Evolutionary conservation across 2,797 vertebrate species (phyloP).

Genomic region (Microctenopoma steveboyesi): DNA sequence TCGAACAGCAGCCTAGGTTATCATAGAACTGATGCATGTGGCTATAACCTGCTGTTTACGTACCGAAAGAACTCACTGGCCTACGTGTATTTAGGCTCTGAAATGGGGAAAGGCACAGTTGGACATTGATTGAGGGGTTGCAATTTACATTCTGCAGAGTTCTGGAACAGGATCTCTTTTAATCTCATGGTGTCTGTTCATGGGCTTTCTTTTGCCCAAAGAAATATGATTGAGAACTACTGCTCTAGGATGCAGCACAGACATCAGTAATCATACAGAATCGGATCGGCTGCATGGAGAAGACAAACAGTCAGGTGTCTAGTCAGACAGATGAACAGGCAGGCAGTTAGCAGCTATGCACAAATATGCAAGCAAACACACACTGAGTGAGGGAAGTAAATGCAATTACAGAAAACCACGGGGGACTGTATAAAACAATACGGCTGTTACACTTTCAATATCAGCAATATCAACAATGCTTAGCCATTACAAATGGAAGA

Average conservation of each 20-base stretch:
- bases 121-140: constrained; percentile 68
- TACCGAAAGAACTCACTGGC: constrained; percentile 33
- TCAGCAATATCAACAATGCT: constrained; percentile 55
- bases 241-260: constrained; percentile 7
- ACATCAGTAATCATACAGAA: constrained; percentile 20
- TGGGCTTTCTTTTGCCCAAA: constrained; percentile 19
- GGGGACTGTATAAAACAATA: constrained; percentile 46
- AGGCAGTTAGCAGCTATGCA: constrained; percentile 15
- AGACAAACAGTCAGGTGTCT: constrained; percentile 18
- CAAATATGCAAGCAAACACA: constrained; percentile 30
- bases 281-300: constrained; percentile 24
- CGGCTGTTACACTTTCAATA: constrained; percentile 51
- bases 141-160: constrained; percentile 64
- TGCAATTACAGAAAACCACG: constrained; percentile 55
- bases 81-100: constrained; percentile 33
- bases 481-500: constrained; percentile 55
- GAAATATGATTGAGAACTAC: constrained; percentile 17
- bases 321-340: constrained; percentile 15
- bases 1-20: constrained; percentile 25
- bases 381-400: constrained; percentile 34
- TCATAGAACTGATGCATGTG: constrained; percentile 38
- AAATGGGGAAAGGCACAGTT: constrained; percentile 47
- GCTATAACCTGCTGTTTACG: constrained; percentile 57
- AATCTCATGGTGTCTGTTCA: constrained; percentile 36
- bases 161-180: constrained; percentile 37